These are phyloP conservation scores for Nibea coibor DNA, from an alignment of 2,113 vertebrate genomes.

Conservation along the genomic window DNA sequence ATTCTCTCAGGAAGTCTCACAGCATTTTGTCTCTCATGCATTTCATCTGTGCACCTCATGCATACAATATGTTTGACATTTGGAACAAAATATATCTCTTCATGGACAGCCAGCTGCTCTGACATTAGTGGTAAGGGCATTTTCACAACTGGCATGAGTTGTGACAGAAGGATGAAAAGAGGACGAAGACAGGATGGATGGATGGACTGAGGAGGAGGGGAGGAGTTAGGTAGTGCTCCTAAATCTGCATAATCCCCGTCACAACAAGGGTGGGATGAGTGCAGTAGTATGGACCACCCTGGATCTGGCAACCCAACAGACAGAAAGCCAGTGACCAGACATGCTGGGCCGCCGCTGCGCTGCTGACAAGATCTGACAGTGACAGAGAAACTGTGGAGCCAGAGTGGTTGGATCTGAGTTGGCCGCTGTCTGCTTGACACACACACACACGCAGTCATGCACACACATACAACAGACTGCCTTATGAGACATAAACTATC, in stretches of 20 bases:
- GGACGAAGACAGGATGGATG: background rate
- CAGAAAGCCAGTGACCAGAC: constrained; percentile 15
- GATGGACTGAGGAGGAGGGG: background rate
- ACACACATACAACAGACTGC: background rate
- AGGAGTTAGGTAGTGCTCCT: constrained; percentile 32
- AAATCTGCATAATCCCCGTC: constrained; percentile 47
- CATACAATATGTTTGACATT: constrained; percentile 13
- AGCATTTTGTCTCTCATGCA: background rate
- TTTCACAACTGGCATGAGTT: background rate
- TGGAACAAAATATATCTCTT: constrained; percentile 23
- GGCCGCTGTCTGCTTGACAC: constrained; percentile 8
- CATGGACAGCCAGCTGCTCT: background rate
- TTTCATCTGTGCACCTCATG: background rate
- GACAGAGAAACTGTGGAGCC: constrained; percentile 31
- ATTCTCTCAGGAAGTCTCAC: background rate
- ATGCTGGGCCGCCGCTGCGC: background rate
- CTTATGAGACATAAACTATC: background rate
- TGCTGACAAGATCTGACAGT: constrained; percentile 40
- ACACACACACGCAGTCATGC: background rate
- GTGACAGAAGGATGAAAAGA: background rate
- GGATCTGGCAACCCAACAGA: constrained; percentile 46
- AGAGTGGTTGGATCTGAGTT: constrained; percentile 16
- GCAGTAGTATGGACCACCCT: constrained; percentile 53
- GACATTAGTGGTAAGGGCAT: constrained; percentile 19
- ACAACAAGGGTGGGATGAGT: constrained; percentile 21